These are phyloP conservation scores for Rhadinocentrus ornatus DNA, from an alignment of 2,797 vertebrate genomes.

Conservation along the genomic window DNA sequence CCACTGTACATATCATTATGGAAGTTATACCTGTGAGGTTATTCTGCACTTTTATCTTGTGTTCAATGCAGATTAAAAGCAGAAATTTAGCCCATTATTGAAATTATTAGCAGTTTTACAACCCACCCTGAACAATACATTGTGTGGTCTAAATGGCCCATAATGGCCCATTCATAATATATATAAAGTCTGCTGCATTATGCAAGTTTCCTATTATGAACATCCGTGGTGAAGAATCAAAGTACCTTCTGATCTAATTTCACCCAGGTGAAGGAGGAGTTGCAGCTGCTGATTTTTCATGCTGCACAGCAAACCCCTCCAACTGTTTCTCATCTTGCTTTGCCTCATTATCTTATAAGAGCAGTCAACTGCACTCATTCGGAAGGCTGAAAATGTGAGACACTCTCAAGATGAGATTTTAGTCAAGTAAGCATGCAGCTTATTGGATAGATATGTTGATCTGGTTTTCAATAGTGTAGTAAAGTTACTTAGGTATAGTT, in stretches of 20 bases:
- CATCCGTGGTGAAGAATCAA: slow-evolving; percentile 48
- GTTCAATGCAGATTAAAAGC: slow-evolving; percentile 40
- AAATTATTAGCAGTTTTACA: slow-evolving; percentile 46
- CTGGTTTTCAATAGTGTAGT: neutral
- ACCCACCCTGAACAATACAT: slow-evolving; percentile 44
- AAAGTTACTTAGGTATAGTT: neutral
- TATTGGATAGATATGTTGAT: neutral
- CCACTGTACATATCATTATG: slow-evolving; percentile 63
- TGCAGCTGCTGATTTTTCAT: slow-evolving; percentile 54
- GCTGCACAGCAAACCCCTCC: slow-evolving; percentile 33
- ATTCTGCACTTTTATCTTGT: slow-evolving; percentile 41
- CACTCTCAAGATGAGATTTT: neutral
- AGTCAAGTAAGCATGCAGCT: neutral
- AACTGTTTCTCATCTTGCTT: slow-evolving; percentile 51
- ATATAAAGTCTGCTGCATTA: slow-evolving; percentile 28
- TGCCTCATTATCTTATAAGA: slow-evolving; percentile 44
- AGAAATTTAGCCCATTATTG: slow-evolving; percentile 45
- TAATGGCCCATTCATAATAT: slow-evolving; percentile 27
- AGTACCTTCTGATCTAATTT: slow-evolving; percentile 53
- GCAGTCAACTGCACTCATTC: slow-evolving; percentile 27
- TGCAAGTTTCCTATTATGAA: slow-evolving; percentile 23
- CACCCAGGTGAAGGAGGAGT: slow-evolving; percentile 52
- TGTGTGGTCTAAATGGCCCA: slow-evolving; percentile 9
- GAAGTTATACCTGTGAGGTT: slow-evolving; percentile 53
- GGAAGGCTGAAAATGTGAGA: slow-evolving; percentile 26